These are phyloP conservation scores for Oryzias celebensis DNA, from an alignment of 2,113 vertebrate species.

Conservation along the genomic window DNA sequence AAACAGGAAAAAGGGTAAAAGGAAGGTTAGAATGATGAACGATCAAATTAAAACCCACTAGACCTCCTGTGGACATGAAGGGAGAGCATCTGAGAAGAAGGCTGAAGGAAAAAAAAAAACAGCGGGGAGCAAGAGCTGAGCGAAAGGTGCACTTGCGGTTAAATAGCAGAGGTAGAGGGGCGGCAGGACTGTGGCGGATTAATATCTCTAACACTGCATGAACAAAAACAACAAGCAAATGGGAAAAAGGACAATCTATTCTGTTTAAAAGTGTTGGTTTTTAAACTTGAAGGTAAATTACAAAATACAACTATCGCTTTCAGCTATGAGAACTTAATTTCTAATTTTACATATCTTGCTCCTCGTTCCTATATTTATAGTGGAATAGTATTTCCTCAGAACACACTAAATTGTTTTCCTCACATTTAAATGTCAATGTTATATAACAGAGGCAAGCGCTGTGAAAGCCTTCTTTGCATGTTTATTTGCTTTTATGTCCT, in stretches of 20 bases:
- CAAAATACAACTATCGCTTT: too few species aligned
- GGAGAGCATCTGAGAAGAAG: conserved; percentile 5
- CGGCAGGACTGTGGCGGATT: conserved; percentile 33
- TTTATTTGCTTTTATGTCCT: too few species aligned
- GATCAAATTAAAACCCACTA: conserved; percentile 5
- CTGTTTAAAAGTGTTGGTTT: neutral
- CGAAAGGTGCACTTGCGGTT: conserved; percentile 53
- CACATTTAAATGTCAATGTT: too few species aligned
- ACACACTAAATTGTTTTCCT: too few species aligned
- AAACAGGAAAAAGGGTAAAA: neutral
- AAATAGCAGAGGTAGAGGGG: conserved; percentile 57
- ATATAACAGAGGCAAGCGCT: too few species aligned
- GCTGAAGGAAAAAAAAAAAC: conserved; percentile 25
- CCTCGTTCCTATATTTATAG: too few species aligned
- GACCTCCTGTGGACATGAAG: conserved; percentile 3
- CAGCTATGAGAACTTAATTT: too few species aligned
- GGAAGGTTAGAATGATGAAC: neutral
- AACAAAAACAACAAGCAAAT: conserved; percentile 4
- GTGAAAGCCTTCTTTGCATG: too few species aligned
- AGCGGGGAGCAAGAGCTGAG: conserved; percentile 35
- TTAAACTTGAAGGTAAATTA: too few species aligned
- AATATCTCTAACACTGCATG: conserved; percentile 29
- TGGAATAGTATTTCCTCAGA: too few species aligned
- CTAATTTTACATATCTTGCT: too few species aligned
- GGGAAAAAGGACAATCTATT: too few species aligned